phyloP scores from a whole-genome alignment of 2,888 invertebrate genomes.

The Cetonia aurata region DNA sequence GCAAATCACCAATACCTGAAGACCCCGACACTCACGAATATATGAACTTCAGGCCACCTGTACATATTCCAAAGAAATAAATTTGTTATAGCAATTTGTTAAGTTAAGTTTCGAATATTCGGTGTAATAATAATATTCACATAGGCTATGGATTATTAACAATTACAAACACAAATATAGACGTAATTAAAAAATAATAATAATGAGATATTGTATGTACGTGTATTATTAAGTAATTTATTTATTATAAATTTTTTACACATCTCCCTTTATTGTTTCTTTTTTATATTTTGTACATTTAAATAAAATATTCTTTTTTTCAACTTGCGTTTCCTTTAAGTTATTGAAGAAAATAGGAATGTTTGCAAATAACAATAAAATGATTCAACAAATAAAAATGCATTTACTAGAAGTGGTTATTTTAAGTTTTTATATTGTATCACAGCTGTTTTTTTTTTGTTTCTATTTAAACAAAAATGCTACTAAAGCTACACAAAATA shows the following conservation, averaged over 20 bases:
- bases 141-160: constrained; percentile 25
- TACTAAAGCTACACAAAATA: no score
- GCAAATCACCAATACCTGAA: constrained; percentile 16
- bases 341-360: neutral
- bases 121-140: constrained; percentile 30
- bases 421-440: constrained; percentile 5
- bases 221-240: constrained; percentile 51
- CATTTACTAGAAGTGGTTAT: neutral
- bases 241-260: constrained; percentile 56
- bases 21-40: constrained; percentile 37
- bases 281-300: constrained; percentile 55
- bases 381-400: constrained; percentile 5
- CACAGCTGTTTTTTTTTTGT: constrained; percentile 6
- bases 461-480: neutral
- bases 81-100: neutral
- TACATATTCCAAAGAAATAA: constrained; percentile 29
- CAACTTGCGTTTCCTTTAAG: constrained; percentile 4
- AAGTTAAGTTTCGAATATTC: constrained; percentile 20
- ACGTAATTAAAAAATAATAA: constrained; percentile 19
- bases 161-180: constrained; percentile 20
- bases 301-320: constrained; percentile 56
- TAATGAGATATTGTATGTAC: constrained; percentile 50
- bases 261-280: constrained; percentile 51
- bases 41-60: constrained; percentile 39
- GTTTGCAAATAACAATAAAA: no score